phyloP scores from a whole-genome alignment of 1,140 invertebrate genomes.

The Lucilia sericata region DNA sequence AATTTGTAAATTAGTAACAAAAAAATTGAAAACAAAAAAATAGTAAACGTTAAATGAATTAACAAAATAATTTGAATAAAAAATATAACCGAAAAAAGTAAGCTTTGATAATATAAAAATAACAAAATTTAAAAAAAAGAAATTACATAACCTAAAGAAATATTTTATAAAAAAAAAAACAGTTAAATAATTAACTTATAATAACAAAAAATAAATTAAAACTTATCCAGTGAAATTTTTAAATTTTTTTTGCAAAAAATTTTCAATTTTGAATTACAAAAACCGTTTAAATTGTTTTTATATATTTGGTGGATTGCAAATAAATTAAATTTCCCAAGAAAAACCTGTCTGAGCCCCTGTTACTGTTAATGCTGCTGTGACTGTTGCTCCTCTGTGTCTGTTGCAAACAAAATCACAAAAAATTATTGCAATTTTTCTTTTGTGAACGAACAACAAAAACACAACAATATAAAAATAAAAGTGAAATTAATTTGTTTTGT shows the following conservation, averaged over 20 bases:
- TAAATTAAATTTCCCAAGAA: background rate
- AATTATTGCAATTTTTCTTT: conserved; percentile 29
- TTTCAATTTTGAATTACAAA: background rate
- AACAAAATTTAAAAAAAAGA: no score
- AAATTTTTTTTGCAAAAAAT: no score
- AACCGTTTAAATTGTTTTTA: background rate
- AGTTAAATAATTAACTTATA: background rate
- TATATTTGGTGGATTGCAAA: no score
- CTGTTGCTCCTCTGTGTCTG: background rate
- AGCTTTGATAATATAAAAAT: background rate
- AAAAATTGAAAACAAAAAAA: background rate
- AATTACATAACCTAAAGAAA: background rate
- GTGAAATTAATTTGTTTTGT: conserved; percentile 37
- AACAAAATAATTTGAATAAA: conserved; percentile 21
- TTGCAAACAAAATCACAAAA: background rate
- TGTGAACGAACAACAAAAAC: background rate
- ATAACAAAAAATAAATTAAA: conserved; percentile 2
- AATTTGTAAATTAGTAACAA: background rate
- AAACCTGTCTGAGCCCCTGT: no score
- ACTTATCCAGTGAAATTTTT: background rate
- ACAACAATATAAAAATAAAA: conserved; percentile 29
- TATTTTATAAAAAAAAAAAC: background rate
- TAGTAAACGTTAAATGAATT: background rate
- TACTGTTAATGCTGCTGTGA: background rate
- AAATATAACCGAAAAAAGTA: background rate